Conservation (phyloP, 2,888 invertebrate species). For the Apoda limacodes region DNA sequence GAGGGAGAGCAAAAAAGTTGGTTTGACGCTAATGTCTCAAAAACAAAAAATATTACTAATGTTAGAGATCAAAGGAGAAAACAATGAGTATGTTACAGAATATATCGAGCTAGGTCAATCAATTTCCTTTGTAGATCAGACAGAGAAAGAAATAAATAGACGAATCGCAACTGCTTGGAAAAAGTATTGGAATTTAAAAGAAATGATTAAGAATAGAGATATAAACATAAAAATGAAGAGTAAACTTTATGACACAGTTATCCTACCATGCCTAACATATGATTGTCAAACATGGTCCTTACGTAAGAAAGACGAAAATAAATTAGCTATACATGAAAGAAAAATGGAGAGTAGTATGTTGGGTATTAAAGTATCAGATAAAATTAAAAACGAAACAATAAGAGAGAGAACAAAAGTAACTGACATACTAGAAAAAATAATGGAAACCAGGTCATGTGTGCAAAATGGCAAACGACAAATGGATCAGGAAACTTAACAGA, state of each 20-base stretch:
- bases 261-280: constrained; percentile 7
- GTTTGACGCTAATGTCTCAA: no score
- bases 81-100: no score
- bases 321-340: no score
- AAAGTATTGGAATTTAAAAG: constrained; percentile 7
- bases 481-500: no score
- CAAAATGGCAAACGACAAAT: not conserved
- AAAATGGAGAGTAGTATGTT: no score
- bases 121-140: constrained; percentile 7
- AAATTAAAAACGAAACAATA: no score
- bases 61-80: not conserved
- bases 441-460: not conserved
- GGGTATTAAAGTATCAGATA: no score
- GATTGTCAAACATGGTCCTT: constrained; percentile 7
- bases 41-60: not conserved
- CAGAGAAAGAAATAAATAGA: constrained; percentile 12
- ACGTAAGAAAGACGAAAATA: constrained; percentile 5
- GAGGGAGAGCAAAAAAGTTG: constrained; percentile 8
- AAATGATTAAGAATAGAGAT: constrained; percentile 8
- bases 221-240: constrained; percentile 5
- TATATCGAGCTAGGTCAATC: constrained; percentile 7
- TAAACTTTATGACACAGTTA: constrained; percentile 4
- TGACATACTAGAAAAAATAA: not conserved
- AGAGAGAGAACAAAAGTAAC: no score
- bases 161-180: constrained; percentile 9